phyloP scores from a whole-genome alignment of 2,888 invertebrate species.

The Tachina fera region DNA sequence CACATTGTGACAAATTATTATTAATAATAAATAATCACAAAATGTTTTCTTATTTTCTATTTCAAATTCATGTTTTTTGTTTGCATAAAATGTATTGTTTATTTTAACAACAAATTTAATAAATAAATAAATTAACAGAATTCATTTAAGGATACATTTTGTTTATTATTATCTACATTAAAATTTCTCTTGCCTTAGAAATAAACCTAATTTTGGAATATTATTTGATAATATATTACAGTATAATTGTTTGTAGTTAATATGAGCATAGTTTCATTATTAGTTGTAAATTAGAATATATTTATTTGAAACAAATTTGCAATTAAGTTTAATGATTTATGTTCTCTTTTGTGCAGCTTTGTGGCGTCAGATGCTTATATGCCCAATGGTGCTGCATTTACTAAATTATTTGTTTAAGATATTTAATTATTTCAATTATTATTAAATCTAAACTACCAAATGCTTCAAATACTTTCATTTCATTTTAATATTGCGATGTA shows the following conservation, averaged over 20 bases:
- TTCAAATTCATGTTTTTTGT: neutral
- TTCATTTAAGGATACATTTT: neutral
- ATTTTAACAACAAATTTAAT: neutral
- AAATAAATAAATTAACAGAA: neutral
- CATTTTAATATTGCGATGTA: too few relatives aligned
- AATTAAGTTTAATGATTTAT: conserved; percentile 53
- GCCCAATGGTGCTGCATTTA: neutral
- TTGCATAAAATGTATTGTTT: neutral
- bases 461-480: too few relatives aligned
- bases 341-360: neutral
- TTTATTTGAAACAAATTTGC: conserved; percentile 35
- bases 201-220: neutral
- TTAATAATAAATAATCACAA: conserved; percentile 25
- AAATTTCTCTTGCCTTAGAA: conserved; percentile 3
- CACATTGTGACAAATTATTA: conserved; percentile 38
- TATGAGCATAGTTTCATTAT: conserved; percentile 19
- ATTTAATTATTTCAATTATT: too few relatives aligned
- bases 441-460: too few relatives aligned
- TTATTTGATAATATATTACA: conserved; percentile 6
- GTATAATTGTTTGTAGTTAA: conserved; percentile 11
- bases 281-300: neutral
- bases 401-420: too few relatives aligned
- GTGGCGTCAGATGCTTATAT: neutral
- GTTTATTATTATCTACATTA: neutral
- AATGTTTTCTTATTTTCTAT: neutral